A percentile compares a stretch with the other conserved stretches of the same genome.
phyloP scores from a whole-genome alignment of 2,888 invertebrate genomes.

The Dasysyrphus tricinctus region DNA sequence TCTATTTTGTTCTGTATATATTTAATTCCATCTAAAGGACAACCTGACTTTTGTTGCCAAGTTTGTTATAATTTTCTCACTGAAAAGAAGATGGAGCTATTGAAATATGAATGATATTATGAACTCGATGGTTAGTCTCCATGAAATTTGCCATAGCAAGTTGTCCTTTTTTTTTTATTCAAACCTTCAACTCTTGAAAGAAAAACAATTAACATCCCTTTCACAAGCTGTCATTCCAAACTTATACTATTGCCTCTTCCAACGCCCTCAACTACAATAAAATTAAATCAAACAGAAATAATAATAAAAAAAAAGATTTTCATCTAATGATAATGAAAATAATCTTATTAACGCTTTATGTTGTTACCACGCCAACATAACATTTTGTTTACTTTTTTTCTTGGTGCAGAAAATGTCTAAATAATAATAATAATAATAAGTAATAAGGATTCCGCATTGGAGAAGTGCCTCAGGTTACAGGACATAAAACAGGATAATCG shows the following conservation, averaged over 20 bases:
- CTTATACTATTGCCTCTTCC: background rate
- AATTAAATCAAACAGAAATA: constrained; percentile 64
- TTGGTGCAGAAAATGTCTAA: background rate
- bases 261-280: constrained; percentile 24
- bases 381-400: constrained; percentile 19
- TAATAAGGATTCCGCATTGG: background rate
- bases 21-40: too few species aligned
- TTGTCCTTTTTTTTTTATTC: too few species aligned
- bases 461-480: constrained; percentile 24
- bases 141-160: too few species aligned
- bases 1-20: too few species aligned
- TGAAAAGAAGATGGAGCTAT: too few species aligned
- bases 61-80: too few species aligned
- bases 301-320: constrained; percentile 55
- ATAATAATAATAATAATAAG: constrained; percentile 4
- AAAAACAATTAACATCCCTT: background rate
- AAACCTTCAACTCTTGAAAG: too few species aligned
- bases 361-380: constrained; percentile 45
- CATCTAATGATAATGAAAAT: constrained; percentile 69
- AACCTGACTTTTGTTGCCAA: too few species aligned
- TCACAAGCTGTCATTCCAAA: background rate
- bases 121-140: too few species aligned
- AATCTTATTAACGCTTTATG: constrained; percentile 66
- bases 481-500: constrained; percentile 58
- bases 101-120: too few species aligned